A percentile compares a stretch with the other conserved stretches of the same genome.
Conservation (phyloP, 2,888 invertebrate genomes). For the Mayetiola destructor region DNA sequence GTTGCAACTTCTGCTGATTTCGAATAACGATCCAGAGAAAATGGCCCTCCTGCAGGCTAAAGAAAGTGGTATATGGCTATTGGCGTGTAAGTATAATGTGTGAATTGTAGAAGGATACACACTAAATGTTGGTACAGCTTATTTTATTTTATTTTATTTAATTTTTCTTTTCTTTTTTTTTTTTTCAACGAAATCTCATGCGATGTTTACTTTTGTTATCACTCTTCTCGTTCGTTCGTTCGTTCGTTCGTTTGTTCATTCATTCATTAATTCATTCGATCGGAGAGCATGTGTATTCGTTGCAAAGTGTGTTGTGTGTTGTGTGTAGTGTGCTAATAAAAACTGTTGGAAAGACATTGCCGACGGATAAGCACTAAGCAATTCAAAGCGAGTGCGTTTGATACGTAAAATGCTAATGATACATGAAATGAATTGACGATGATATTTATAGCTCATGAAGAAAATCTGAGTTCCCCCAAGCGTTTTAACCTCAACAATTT, state of each 20-base stretch:
- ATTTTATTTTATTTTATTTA: background rate
- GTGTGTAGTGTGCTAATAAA: too few species aligned
- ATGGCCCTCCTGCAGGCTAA: constrained; percentile 6
- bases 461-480: constrained; percentile 15
- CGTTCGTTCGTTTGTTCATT: background rate
- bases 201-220: too few species aligned
- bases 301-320: too few species aligned
- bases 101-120: background rate
- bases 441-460: constrained; percentile 5
- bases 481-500: constrained; percentile 14
- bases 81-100: constrained; percentile 3
- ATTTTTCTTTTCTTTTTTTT: background rate
- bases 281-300: background rate
- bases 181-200: background rate
- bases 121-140: background rate
- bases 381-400: constrained; percentile 1
- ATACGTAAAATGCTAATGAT: background rate
- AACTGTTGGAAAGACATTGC: too few species aligned
- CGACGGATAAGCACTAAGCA: background rate
- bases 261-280: background rate
- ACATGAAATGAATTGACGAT: constrained; percentile 3
- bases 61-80: constrained; percentile 1
- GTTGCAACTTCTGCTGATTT: background rate
- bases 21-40: background rate
- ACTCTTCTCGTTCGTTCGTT: background rate